Evolutionary conservation across 1,140 invertebrate species (phyloP).

Genomic region (Drosophila willistoni): DNA sequence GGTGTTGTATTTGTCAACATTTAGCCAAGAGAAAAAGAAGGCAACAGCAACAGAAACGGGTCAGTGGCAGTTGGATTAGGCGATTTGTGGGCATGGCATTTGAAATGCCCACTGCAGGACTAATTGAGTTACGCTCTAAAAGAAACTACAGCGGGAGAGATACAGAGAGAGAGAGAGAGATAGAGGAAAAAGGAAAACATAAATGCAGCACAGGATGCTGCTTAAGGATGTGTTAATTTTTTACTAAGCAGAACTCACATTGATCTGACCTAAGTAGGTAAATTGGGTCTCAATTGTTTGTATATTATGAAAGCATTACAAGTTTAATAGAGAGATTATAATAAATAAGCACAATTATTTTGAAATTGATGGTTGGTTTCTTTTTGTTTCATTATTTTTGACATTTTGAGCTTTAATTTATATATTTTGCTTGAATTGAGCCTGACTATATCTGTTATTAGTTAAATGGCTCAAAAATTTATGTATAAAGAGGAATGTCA

Average conservation of each 20-base stretch:
- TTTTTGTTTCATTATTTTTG: no score
- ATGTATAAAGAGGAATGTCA: no score
- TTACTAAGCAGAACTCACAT: slow-evolving; percentile 49
- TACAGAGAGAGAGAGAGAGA: neutral
- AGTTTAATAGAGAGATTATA: no score
- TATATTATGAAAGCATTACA: neutral
- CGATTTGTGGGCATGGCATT: slow-evolving; percentile 72
- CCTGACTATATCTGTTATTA: no score
- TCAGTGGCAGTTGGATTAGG: slow-evolving; percentile 63
- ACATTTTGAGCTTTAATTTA: no score
- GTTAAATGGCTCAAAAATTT: no score
- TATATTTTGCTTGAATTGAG: no score
- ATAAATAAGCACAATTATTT: no score
- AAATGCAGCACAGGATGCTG: slow-evolving; percentile 23
- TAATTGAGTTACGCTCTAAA: slow-evolving; percentile 56
- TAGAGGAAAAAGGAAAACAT: slow-evolving; percentile 19
- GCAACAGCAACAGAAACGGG: neutral
- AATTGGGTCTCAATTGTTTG: neutral
- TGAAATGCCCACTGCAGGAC: slow-evolving; percentile 74
- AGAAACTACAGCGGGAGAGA: slow-evolving; percentile 14
- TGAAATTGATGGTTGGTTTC: no score
- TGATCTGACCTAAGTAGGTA: slow-evolving; percentile 9
- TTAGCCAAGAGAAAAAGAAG: slow-evolving; percentile 40
- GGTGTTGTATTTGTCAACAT: slow-evolving; percentile 83
- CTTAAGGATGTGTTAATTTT: slow-evolving; percentile 73